Evolutionary conservation across 2,797 vertebrate genomes (phyloP), one percentile per base, ranked within the genome.

Genomic region (Garrulus glandarius): DNA sequence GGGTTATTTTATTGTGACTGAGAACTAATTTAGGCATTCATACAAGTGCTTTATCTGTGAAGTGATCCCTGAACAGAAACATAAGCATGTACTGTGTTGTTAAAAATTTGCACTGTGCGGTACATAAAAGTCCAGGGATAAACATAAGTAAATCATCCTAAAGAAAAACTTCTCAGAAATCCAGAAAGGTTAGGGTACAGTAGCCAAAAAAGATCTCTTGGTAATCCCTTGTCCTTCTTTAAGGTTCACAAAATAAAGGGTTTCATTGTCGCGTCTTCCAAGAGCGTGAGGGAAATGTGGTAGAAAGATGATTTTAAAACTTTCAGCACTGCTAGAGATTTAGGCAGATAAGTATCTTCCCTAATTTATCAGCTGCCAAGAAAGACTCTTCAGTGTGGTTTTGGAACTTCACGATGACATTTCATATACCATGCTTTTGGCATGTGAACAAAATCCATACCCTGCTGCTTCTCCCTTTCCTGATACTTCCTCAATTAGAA

Each of bases 151-250:
- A 80, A 83, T 78, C 4, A 64, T n/a, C 27, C 21, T 75, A 67
- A 81, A 82, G 52, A 37, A 89, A 65, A 91, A 26, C 9, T 64
- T 49, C 13, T 64, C 64, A 77, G 64, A 93, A 77, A 83, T 81
- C 5, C 43, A 77, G 34, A 56, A n/a, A 77, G 10, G 11, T 68
- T 70, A 56, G 29, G 12, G 7, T 43, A 56, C 16, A 37, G 41
- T 8, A 70, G 34, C 5, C 65, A 75, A 79, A 72, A 69, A 69
- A 44, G 2, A 15, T n/a, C 17, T 72, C 27, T 50, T 64, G 12
- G 30, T 84, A 85, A 72, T 80, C 32, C 68, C 46, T 89, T 37
- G 3, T 43, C 32, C 84, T 49, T 74, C 46, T 50, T 71, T 47
- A 81, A 37, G 18, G 20, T 71, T 84, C 39, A 81, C 52, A 83